These are phyloP conservation scores for Eulemur mongoz DNA, from an alignment of 2,797 vertebrate genomes.

Conservation along the genomic window DNA sequence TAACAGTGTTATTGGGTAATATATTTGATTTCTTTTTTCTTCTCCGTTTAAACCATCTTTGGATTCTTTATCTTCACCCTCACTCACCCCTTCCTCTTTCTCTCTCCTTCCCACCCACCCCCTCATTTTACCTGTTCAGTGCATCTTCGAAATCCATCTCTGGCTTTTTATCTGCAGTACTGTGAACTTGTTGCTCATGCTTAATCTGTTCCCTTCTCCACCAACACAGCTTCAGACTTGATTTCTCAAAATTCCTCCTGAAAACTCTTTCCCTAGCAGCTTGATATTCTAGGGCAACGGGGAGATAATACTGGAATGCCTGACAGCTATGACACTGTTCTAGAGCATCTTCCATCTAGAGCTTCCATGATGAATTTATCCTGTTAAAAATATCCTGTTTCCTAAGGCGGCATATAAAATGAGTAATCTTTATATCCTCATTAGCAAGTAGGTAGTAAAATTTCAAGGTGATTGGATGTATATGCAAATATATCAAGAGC, in stretches of 20 bases:
- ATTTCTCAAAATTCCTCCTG: neutral
- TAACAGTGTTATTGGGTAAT: neutral
- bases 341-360: neutral
- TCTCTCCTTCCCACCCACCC: neutral
- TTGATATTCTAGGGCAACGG: neutral
- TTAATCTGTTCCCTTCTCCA: neutral
- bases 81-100: neutral
- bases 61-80: neutral
- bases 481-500: slow-evolving; percentile 19
- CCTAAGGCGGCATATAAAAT: slow-evolving; percentile 8
- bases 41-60: neutral
- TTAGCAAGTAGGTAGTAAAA: slow-evolving; percentile 34
- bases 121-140: neutral
- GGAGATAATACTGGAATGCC: neutral
- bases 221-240: neutral
- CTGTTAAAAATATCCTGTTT: slow-evolving; percentile 16
- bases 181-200: neutral
- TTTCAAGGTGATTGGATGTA: slow-evolving; percentile 45
- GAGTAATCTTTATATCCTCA: slow-evolving; percentile 47
- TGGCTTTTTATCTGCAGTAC: neutral
- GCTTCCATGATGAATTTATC: neutral
- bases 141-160: neutral
- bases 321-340: neutral
- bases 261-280: neutral
- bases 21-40: neutral